Percentiles rank a stretch among this genome's conserved stretches.
Evolutionary conservation across 2,797 vertebrate species (phyloP).

Genomic region (Myoxocephalus aenaeus): DNA sequence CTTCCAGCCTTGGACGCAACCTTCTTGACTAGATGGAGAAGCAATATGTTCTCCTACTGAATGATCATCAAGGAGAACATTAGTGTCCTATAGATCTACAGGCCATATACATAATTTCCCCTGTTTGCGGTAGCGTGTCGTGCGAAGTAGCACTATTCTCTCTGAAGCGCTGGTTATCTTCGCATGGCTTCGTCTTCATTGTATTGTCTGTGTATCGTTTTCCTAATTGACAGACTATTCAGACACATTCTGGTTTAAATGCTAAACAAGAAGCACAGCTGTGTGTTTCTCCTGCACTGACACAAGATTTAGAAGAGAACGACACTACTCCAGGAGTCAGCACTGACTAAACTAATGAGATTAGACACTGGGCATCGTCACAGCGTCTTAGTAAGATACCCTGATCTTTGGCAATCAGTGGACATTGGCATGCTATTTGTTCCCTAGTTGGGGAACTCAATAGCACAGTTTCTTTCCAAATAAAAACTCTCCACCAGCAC

Average conservation of each 20-base stretch:
- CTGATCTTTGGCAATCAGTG: conserved; percentile 48
- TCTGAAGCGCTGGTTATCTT: not conserved
- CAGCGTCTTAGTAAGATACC: conserved; percentile 53
- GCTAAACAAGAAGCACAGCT: not conserved
- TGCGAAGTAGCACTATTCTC: not conserved
- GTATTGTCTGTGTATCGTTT: not conserved
- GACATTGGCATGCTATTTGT: conserved; percentile 6
- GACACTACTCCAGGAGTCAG: conserved; percentile 18
- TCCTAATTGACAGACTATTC: not conserved
- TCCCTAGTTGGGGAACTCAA: conserved; percentile 5
- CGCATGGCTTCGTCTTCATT: not conserved
- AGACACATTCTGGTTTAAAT: not conserved
- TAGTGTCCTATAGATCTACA: not conserved
- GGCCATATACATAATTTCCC: too few relatives aligned
- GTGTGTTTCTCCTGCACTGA: not conserved
- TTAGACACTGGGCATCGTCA: conserved; percentile 58
- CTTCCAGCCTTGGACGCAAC: not conserved
- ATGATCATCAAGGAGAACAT: not conserved
- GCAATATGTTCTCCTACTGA: not conserved
- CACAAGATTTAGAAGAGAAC: conserved; percentile 16
- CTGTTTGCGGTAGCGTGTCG: not conserved
- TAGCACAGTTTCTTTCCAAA: not conserved
- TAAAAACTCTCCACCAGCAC: conserved; percentile 21
- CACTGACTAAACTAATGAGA: conserved; percentile 62
- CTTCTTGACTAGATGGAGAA: not conserved